Base-by-base conservation (phyloP, 1,140 invertebrate species). In the Venustaconcha ellipsiformis region DNA sequence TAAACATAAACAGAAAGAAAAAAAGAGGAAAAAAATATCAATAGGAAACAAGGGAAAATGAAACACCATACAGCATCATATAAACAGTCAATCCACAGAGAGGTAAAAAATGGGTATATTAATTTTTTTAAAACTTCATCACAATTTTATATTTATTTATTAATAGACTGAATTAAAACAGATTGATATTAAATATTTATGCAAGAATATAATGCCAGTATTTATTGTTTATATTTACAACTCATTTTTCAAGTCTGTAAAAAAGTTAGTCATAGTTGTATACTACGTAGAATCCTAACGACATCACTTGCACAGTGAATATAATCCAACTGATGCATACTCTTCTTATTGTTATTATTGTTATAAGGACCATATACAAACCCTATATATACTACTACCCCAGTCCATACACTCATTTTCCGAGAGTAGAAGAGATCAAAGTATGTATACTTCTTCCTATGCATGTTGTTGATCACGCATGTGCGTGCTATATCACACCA, bases 391-490 rank as follows among this genome's bases (percentile, higher is more conserved):
- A 83, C 68, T 5, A 83, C 72, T 57, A 81, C 80, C 15, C 82
- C 18, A 14, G 82, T 86, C 70, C 75, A 82, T 73, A 78, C 82
- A 17, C 79, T 68, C 14, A 80, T 73, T 20, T 76, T 73, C 6
- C 79, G 62, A 15, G 84, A 82, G 56, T 84, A 81, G 18, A 86
- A 80, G 12, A 86, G 67, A 76, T 88, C 85, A 1, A 84, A 18
- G 59, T 76, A 88, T 1, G 82, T 85, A 72, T 83, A 82, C 37
- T 79, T 80, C 79, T 84, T 82, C 30, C 78, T 80, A 60, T 86
- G 83, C 83, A 86, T 86, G 69, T 81, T 80, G 68, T 80, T 84
- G 23, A 84, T 77, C 55, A 88, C 79, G 69, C 81, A 83, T 48
- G 80, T 67, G 23, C 81, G 77, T 37, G 84, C 78, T 58, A 78